Conservation (phyloP, 2,797 vertebrate species). For the Rhabdomys pumilio region DNA sequence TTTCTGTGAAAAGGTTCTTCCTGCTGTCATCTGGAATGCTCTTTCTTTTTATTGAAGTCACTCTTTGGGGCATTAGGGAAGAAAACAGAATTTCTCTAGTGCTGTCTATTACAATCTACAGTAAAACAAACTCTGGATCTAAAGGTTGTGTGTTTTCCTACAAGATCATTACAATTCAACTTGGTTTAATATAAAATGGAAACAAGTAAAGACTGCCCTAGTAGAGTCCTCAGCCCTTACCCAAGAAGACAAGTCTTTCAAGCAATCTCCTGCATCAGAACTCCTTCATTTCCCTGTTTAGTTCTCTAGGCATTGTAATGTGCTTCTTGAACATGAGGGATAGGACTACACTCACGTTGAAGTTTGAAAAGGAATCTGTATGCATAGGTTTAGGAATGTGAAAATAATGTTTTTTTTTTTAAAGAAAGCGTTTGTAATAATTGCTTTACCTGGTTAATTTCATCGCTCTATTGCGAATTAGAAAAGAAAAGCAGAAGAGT, state of each 20-base stretch:
- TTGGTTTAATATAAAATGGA: conserved; percentile 8
- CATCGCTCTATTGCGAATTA: not conserved
- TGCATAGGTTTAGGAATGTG: conserved; percentile 24
- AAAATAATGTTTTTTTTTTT: not conserved
- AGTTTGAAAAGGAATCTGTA: conserved; percentile 44
- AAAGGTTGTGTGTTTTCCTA: not conserved
- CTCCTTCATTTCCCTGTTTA: not conserved
- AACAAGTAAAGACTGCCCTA: not conserved
- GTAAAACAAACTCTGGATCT: conserved; percentile 5
- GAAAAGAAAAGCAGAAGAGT: conserved; percentile 7
- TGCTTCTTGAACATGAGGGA: conserved; percentile 9
- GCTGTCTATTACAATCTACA: not conserved
- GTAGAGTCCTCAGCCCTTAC: not conserved
- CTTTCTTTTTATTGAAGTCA: conserved; percentile 50
- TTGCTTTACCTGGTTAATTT: conserved; percentile 51
- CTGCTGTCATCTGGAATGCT: not conserved
- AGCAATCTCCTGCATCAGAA: not conserved
- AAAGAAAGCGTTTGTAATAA: not conserved
- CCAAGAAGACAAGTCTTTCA: not conserved
- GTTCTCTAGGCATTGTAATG: not conserved
- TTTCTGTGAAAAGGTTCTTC: not conserved
- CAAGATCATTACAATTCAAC: not conserved
- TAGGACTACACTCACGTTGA: conserved; percentile 26
- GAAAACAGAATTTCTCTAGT: not conserved
- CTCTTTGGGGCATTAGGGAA: not conserved